Conservation (phyloP, 2,113 vertebrate species). For the Etheostoma spectabile region DNA sequence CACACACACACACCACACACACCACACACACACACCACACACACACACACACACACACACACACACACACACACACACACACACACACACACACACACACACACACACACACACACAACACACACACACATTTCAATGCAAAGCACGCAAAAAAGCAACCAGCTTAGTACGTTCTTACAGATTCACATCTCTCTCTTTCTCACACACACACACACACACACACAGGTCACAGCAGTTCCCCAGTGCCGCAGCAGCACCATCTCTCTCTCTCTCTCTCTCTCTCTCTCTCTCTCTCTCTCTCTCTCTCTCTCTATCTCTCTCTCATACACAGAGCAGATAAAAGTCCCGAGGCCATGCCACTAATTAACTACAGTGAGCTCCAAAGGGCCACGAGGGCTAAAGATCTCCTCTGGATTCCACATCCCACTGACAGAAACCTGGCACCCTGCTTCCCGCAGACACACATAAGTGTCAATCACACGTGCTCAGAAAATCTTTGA, state of each 20-base stretch:
- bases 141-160: conserved; percentile 26
- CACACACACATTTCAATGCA: neutral
- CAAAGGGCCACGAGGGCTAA: conserved; percentile 47
- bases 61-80: conserved; percentile 7
- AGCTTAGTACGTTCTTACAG: conserved; percentile 11
- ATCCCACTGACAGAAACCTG: conserved; percentile 50
- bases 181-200: no score
- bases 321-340: conserved; percentile 50
- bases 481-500: conserved; percentile 12
- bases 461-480: conserved; percentile 33
- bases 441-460: conserved; percentile 11
- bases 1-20: neutral
- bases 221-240: conserved; percentile 37
- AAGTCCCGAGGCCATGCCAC: conserved; percentile 63
- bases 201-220: conserved; percentile 27
- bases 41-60: conserved; percentile 3
- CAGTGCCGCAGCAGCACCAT: conserved; percentile 12
- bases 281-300: conserved; percentile 13
- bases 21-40: neutral
- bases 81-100: conserved; percentile 4
- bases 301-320: conserved; percentile 6
- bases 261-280: conserved; percentile 8
- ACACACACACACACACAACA: conserved; percentile 5
- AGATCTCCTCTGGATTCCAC: conserved; percentile 57
- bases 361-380: conserved; percentile 72